These are phyloP conservation scores for Labeo rohita DNA, from an alignment of 2,113 vertebrate genomes.

Conservation along the genomic window DNA sequence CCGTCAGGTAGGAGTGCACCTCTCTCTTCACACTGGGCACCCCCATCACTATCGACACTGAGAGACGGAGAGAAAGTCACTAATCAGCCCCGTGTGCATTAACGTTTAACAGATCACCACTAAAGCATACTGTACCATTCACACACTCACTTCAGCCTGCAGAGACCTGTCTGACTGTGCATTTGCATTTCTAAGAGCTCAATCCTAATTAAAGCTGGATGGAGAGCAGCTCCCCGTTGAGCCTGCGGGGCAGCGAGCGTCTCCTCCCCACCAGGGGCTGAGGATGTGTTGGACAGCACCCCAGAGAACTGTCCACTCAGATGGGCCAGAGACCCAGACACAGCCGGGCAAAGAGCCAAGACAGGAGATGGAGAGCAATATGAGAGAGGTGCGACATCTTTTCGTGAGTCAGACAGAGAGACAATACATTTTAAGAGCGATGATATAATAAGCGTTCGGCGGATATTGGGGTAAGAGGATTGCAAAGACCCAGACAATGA, in stretches of 20 bases:
- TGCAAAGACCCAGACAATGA: background rate
- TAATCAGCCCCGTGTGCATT: background rate
- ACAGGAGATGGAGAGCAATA: background rate
- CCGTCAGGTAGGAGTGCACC: slow-evolving; percentile 94
- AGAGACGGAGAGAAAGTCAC: slow-evolving; percentile 43
- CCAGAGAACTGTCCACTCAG: slow-evolving; percentile 13
- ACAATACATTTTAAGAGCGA: background rate
- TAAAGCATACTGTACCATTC: background rate
- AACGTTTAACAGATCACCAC: background rate
- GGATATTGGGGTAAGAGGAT: background rate
- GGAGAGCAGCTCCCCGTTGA: background rate
- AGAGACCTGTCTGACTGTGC: background rate
- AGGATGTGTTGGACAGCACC: slow-evolving; percentile 13
- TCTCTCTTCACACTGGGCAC: slow-evolving; percentile 96
- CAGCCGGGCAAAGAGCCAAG: background rate
- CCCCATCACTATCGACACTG: slow-evolving; percentile 97
- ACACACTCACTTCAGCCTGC: background rate
- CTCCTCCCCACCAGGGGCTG: background rate
- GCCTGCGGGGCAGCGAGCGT: background rate
- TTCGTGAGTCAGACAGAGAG: background rate
- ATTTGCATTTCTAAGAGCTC: slow-evolving; percentile 18
- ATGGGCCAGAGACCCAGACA: background rate
- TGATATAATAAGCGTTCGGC: background rate
- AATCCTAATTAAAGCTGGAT: slow-evolving; percentile 6
- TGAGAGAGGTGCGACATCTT: background rate